phyloP scores from a whole-genome alignment of 2,888 invertebrate species.

The Thymelicus sylvestris region DNA sequence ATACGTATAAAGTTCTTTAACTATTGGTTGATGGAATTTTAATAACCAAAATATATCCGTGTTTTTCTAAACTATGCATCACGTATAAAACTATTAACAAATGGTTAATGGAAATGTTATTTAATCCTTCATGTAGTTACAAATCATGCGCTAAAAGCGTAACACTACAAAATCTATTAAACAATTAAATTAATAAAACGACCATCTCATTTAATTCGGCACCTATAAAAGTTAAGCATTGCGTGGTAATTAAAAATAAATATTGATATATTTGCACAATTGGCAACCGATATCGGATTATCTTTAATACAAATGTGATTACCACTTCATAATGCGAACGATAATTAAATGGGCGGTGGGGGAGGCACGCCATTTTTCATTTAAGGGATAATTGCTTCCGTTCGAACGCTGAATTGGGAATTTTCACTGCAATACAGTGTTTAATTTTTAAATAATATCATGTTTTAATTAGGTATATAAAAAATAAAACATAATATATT shows the following conservation, averaged over 20 bases:
- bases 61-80: no score
- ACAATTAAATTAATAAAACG: slow-evolving; percentile 11
- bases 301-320: slow-evolving; percentile 56
- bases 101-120: no score
- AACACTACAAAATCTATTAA: neutral
- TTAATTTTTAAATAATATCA: slow-evolving; percentile 5
- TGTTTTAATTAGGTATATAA: neutral
- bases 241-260: slow-evolving; percentile 53
- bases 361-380: slow-evolving; percentile 46
- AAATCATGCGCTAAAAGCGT: neutral
- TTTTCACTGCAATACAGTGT: slow-evolving; percentile 15
- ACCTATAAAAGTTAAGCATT: slow-evolving; percentile 28
- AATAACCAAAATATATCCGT: no score
- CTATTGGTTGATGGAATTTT: no score
- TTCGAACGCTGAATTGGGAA: slow-evolving; percentile 30
- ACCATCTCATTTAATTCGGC: slow-evolving; percentile 27
- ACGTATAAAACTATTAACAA: no score
- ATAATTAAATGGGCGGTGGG: slow-evolving; percentile 50
- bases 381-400: slow-evolving; percentile 40
- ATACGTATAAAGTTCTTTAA: no score
- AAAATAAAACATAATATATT: neutral
- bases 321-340: slow-evolving; percentile 51
- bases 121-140: no score
- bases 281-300: slow-evolving; percentile 51
- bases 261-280: slow-evolving; percentile 51